Base-by-base conservation (phyloP, 1,140 invertebrate species). In the Trichomalopsis sarcophagae region DNA sequence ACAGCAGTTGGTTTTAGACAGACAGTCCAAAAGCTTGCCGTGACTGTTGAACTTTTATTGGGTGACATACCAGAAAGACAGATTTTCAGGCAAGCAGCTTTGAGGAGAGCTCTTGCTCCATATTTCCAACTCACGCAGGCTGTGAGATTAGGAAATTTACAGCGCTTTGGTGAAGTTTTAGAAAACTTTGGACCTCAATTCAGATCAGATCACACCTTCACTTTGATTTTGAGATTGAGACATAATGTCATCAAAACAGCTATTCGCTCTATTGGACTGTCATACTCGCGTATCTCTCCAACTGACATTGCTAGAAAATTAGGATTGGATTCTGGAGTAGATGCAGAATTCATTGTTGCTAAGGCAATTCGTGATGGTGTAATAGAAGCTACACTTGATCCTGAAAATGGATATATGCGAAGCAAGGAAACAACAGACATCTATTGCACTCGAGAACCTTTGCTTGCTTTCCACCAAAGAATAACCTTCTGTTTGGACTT, bases 171-270 rank as follows among this genome's bases (percentile, higher is more conserved):
- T 36, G 97, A 99, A 92, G 98, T 99, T 0, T 92, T 99, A 21
- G 96, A 98, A 87, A 97, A 98, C 87, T 97, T 96, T 93, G 97
- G 97, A 1, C 95, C 96, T 0, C 97, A 97, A 90, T 98, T 98
- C 88, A 95, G 96, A 68, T 93, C 94, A 84, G 98, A 99, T 93
- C 96, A 99, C 89, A 99, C 98, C 0, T 99, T 98, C 89, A 99
- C 98, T 75, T 92, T 99, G 47, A 99, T 99, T 89, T 94, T 99
- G 27, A 95, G 98, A 86, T 93, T 99, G 27, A 95, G 98, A 82
- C 99, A 99, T 91, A 99, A 99, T 94, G 99, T 99, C 2, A 99
- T 99, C 90, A 99, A 99, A 93, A 99, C 99, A 9, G 99, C 99
- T 0, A 98, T 99, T 74, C 95, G 99, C 68, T 98, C 98, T 84